Conservation (phyloP, 2,113 vertebrate species). For the Brachyistius frenatus region DNA sequence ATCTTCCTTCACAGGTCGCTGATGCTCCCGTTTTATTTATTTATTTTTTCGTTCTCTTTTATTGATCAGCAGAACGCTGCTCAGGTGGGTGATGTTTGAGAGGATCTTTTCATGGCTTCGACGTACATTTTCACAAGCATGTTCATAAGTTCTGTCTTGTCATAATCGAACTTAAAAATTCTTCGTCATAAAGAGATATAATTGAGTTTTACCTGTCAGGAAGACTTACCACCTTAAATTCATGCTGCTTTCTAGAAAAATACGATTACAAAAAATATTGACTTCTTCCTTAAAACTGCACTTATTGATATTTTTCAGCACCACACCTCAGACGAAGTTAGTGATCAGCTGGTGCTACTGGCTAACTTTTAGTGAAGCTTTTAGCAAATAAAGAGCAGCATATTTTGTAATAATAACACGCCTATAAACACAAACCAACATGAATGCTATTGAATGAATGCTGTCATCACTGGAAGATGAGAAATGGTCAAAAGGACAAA, state of each 20-base stretch:
- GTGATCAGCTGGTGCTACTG: background rate
- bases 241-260: no score
- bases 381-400: conserved; percentile 4
- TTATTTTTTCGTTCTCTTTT: no score
- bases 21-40: background rate
- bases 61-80: no score
- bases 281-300: background rate
- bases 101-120: background rate
- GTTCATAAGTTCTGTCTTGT: background rate
- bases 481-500: no score
- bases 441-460: background rate
- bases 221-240: no score
- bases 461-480: background rate
- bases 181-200: no score
- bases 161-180: no score
- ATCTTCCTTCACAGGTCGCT: conserved; percentile 33
- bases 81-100: no score
- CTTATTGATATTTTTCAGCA: background rate
- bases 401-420: background rate
- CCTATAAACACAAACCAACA: no score
- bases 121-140: no score
- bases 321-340: conserved; percentile 10
- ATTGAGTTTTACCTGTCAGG: no score
- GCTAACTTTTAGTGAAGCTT: background rate
- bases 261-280: no score